Percentiles rank a stretch among this genome's conserved stretches.
Evolutionary conservation across 1,140 invertebrate species (phyloP).

Genomic region (Calycopis cecrops): DNA sequence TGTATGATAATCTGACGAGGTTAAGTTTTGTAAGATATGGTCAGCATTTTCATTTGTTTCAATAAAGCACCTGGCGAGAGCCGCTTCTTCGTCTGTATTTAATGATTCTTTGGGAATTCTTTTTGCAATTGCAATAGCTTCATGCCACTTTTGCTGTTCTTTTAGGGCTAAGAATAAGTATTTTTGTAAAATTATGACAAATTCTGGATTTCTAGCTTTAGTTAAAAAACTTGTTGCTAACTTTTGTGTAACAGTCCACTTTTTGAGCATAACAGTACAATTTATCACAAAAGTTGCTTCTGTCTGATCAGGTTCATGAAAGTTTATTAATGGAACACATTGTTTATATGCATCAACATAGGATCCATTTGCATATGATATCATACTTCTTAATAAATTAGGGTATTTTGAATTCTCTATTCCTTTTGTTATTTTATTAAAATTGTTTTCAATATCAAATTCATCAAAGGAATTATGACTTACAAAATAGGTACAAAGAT

Average conservation of each 20-base stretch:
- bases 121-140: slow-evolving; percentile 49
- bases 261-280: slow-evolving; percentile 75
- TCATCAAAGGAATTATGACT: slow-evolving; percentile 44
- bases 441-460: slow-evolving; percentile 46
- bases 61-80: slow-evolving; percentile 57
- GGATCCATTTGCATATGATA: slow-evolving; percentile 70
- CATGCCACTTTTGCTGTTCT: slow-evolving; percentile 70
- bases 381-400: slow-evolving; percentile 77
- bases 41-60: slow-evolving; percentile 44
- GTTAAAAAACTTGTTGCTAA: slow-evolving; percentile 65
- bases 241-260: slow-evolving; percentile 76
- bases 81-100: slow-evolving; percentile 38
- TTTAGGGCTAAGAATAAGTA: slow-evolving; percentile 54
- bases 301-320: slow-evolving; percentile 48
- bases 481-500: slow-evolving; percentile 48
- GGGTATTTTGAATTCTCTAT: slow-evolving; percentile 76
- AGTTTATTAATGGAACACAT: slow-evolving; percentile 57
- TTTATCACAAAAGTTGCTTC: slow-evolving; percentile 63
- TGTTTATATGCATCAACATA: slow-evolving; percentile 74
- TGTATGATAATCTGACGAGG: slow-evolving; percentile 41
- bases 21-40: slow-evolving; percentile 41
- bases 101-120: slow-evolving; percentile 40
- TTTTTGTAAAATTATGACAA: slow-evolving; percentile 41
- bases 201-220: slow-evolving; percentile 45
- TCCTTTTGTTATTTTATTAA: slow-evolving; percentile 68